A percentile compares a stretch with the other conserved stretches of the same genome.
phyloP scores from a whole-genome alignment of 2,888 invertebrate species.

The Lagria hirta region DNA sequence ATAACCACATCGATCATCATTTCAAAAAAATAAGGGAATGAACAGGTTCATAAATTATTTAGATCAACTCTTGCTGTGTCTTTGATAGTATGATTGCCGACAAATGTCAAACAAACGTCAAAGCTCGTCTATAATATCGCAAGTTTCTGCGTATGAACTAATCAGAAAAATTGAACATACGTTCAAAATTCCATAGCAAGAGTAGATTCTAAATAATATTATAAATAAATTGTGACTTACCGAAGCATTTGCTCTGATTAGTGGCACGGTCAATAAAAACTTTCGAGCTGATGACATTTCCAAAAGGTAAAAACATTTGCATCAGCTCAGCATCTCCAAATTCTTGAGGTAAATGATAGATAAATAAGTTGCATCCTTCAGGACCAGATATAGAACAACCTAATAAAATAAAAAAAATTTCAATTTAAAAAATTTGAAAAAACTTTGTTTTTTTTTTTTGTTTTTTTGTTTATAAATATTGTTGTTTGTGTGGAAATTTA shows the following conservation, averaged over 20 bases:
- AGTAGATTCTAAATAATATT: too few relatives aligned
- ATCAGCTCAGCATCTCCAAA: constrained; percentile 98
- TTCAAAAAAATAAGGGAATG: too few relatives aligned
- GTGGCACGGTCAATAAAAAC: constrained; percentile 99
- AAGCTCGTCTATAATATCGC: neutral
- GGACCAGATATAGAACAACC: constrained; percentile 97
- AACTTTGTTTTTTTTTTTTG: too few relatives aligned
- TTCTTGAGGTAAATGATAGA: constrained; percentile 99
- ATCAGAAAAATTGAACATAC: too few relatives aligned
- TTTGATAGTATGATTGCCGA: too few relatives aligned
- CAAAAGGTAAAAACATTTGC: constrained; percentile 99
- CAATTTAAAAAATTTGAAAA: too few relatives aligned
- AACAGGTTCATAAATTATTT: too few relatives aligned
- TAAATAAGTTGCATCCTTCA: constrained; percentile 99
- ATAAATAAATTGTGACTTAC: constrained; percentile 63
- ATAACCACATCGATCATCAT: too few relatives aligned
- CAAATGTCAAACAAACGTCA: too few relatives aligned
- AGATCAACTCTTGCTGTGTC: too few relatives aligned
- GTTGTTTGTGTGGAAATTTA: neutral
- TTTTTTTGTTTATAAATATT: too few relatives aligned
- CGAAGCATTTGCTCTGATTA: constrained; percentile 99
- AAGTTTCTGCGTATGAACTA: neutral
- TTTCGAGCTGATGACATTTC: constrained; percentile 99
- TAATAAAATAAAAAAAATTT: constrained; percentile 55
- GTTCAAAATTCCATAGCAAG: neutral